Percentiles rank a stretch among this genome's conserved stretches.
Conservation (phyloP, 2,888 invertebrate genomes). For the Drosophila histrio region DNA sequence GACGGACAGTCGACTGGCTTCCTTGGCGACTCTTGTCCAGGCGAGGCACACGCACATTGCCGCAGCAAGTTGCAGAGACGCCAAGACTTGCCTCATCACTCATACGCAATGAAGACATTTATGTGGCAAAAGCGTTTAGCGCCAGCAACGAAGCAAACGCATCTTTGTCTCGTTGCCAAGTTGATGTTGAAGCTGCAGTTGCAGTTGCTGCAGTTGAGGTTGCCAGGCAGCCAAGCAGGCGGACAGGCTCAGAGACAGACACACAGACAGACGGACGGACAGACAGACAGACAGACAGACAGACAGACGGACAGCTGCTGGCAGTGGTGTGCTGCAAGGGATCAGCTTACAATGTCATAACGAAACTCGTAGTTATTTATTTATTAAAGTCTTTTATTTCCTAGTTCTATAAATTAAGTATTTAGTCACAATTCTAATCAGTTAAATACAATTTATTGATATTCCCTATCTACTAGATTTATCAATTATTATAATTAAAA, state of each 20-base stretch:
- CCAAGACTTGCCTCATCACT: constrained; percentile 67
- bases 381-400: neutral
- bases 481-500: no score
- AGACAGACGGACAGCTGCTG: neutral
- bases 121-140: constrained; percentile 77
- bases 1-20: neutral
- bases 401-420: no score
- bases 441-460: no score
- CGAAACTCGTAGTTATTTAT: neutral
- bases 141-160: constrained; percentile 52
- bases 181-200: constrained; percentile 12
- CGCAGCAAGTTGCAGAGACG: neutral
- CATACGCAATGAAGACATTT: constrained; percentile 80
- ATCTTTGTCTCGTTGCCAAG: constrained; percentile 29
- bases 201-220: neutral
- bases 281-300: neutral
- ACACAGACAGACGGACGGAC: neutral
- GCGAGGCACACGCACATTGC: neutral
- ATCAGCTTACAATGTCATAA: neutral
- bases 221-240: constrained; percentile 1
- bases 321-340: constrained; percentile 6
- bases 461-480: no score
- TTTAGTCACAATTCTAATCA: no score
- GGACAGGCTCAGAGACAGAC: constrained; percentile 1
- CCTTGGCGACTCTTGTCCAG: neutral